Percentiles rank a stretch among this genome's conserved stretches.
phyloP scores from a whole-genome alignment of 1,140 invertebrate species.

The Drosophila rufa region DNA sequence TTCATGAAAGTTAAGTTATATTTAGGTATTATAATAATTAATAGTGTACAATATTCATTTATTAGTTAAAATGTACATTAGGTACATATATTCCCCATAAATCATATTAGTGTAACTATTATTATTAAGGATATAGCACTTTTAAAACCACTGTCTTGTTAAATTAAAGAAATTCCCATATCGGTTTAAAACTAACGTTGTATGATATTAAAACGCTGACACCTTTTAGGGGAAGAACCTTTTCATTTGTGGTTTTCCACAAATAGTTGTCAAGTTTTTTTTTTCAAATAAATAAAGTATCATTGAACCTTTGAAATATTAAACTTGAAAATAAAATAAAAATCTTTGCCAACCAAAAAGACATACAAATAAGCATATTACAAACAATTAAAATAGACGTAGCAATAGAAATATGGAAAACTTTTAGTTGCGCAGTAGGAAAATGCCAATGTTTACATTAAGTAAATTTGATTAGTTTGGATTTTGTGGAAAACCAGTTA shows the following conservation, averaged over 20 bases:
- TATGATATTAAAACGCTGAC: no score
- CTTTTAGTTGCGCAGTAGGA: conserved; percentile 12
- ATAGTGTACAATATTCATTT: not conserved
- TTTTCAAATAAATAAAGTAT: not conserved
- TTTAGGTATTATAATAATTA: not conserved
- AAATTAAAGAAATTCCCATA: not conserved
- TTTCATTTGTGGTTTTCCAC: not conserved
- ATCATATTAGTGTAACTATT: not conserved
- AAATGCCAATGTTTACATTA: conserved; percentile 6
- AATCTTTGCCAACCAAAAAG: not conserved
- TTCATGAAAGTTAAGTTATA: not conserved
- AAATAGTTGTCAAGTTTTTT: not conserved
- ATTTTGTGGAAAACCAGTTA: conserved; percentile 7
- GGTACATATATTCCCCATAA: not conserved
- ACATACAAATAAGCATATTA: not conserved
- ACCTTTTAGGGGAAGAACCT: not conserved
- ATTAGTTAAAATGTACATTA: not conserved
- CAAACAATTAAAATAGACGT: not conserved
- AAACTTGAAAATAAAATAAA: not conserved
- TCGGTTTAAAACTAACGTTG: no score
- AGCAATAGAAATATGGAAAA: not conserved
- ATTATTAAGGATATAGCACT: no score
- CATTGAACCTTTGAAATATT: not conserved
- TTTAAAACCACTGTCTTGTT: not conserved
- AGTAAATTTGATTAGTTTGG: not conserved